A percentile compares a stretch with the other conserved stretches of the same genome.
phyloP scores from a whole-genome alignment of 1,140 invertebrate species.

The Lanistes nyassanus region DNA sequence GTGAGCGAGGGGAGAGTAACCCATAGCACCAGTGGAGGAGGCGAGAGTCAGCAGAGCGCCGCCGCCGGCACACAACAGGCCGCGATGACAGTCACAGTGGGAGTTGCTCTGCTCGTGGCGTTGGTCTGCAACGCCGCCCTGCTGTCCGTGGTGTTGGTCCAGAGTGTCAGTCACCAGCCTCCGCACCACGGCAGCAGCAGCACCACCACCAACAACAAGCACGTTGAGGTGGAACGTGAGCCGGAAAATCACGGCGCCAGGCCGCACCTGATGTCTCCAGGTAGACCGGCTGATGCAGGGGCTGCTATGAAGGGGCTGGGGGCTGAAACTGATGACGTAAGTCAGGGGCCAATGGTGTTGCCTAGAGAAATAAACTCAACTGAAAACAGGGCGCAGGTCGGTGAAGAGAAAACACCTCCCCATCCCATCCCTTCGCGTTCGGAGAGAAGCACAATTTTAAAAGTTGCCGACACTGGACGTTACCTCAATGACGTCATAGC shows the following conservation, averaged over 20 bases:
- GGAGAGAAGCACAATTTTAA: background rate
- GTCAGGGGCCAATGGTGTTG: background rate
- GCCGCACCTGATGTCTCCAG: background rate
- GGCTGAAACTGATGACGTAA: background rate
- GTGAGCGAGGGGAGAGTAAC: too few relatives aligned
- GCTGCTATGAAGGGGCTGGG: background rate
- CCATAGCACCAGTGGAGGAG: too few relatives aligned
- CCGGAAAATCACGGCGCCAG: too few relatives aligned
- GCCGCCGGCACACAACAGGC: background rate
- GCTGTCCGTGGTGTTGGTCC: constrained; percentile 1
- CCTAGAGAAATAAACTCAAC: background rate
- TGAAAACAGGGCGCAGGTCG: too few relatives aligned
- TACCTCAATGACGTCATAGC: constrained; percentile 23
- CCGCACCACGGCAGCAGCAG: background rate
- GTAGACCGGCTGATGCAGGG: background rate
- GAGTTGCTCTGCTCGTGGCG: background rate
- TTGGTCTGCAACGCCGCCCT: constrained; percentile 12
- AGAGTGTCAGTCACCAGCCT: background rate
- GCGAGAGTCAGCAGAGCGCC: background rate
- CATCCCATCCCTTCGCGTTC: background rate
- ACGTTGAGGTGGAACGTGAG: background rate
- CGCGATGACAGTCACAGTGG: constrained; percentile 1
- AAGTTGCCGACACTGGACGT: constrained; percentile 7
- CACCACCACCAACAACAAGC: background rate
- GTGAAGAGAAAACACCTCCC: background rate